Evolutionary conservation across 2,888 invertebrate species (phyloP).

Genomic region (Euclidia mi): DNA sequence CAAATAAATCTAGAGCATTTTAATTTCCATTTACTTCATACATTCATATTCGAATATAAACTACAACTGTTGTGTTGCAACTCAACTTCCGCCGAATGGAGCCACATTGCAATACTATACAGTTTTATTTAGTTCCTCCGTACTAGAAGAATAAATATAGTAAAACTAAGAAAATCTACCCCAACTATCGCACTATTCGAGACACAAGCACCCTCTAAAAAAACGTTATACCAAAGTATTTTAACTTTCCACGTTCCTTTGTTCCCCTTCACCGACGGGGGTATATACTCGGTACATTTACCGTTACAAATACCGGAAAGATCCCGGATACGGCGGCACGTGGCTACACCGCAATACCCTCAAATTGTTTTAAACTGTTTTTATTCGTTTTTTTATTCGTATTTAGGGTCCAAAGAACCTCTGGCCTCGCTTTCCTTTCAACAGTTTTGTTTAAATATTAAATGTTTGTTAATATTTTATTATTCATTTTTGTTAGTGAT

Average conservation of each 20-base stretch:
- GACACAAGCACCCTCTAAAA: constrained; percentile 8
- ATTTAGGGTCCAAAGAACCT: constrained; percentile 26
- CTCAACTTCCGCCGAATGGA: no score
- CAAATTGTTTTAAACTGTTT: constrained; percentile 52
- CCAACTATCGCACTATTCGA: constrained; percentile 1
- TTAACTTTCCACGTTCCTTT: constrained; percentile 14
- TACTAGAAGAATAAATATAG: no score
- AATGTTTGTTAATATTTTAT: neutral
- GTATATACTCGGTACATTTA: constrained; percentile 1
- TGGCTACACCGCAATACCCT: constrained; percentile 50
- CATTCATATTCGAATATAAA: no score
- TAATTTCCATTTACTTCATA: no score
- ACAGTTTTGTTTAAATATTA: neutral
- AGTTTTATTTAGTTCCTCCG: no score
- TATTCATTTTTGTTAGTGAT: no score
- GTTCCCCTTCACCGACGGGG: constrained; percentile 1
- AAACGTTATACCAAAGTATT: constrained; percentile 1
- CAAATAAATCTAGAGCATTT: no score
- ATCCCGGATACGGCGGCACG: constrained; percentile 57
- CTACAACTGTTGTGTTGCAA: no score
- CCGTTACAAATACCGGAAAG: constrained; percentile 44
- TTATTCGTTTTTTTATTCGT: constrained; percentile 43
- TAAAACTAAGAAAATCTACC: neutral
- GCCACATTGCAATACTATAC: no score
- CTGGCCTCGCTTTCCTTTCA: neutral